phyloP scores from a whole-genome alignment of 2,888 invertebrate species.

The Xanthorhoe spadicearia region DNA sequence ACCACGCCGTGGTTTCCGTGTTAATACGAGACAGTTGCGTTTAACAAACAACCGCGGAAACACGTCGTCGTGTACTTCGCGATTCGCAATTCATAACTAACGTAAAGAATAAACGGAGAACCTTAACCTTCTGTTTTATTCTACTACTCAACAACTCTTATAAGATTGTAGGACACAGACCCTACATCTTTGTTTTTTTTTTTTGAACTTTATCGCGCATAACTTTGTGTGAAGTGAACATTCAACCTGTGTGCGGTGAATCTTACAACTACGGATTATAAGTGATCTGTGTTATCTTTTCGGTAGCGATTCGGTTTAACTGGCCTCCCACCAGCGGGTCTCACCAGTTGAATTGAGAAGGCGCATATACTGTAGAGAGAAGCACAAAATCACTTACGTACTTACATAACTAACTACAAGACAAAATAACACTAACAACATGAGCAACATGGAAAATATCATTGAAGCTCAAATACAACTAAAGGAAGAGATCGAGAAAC shows the following conservation, averaged over 20 bases:
- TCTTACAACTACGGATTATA: no score
- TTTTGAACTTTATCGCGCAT: no score
- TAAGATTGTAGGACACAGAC: background rate
- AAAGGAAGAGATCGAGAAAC: background rate
- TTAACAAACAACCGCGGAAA: background rate
- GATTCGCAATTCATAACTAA: background rate
- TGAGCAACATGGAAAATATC: conserved; percentile 6
- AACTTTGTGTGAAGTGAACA: no score
- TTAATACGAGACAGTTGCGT: background rate
- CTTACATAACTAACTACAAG: background rate
- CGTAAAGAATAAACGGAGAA: background rate
- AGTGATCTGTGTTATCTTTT: no score
- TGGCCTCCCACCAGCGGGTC: no score
- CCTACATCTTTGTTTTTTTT: background rate
- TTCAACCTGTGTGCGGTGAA: no score
- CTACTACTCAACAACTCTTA: background rate
- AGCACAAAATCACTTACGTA: background rate
- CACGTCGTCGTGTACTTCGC: background rate
- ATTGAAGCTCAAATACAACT: conserved; percentile 3
- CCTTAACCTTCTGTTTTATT: conserved; percentile 1
- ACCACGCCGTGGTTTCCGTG: background rate
- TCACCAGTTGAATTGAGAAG: no score
- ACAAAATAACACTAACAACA: background rate
- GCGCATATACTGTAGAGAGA: background rate
- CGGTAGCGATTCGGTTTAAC: no score